A percentile compares a stretch with the other conserved stretches of the same genome.
These are phyloP conservation scores for Moxostoma hubbsi DNA, from an alignment of 2,797 vertebrate genomes.

Conservation along the genomic window DNA sequence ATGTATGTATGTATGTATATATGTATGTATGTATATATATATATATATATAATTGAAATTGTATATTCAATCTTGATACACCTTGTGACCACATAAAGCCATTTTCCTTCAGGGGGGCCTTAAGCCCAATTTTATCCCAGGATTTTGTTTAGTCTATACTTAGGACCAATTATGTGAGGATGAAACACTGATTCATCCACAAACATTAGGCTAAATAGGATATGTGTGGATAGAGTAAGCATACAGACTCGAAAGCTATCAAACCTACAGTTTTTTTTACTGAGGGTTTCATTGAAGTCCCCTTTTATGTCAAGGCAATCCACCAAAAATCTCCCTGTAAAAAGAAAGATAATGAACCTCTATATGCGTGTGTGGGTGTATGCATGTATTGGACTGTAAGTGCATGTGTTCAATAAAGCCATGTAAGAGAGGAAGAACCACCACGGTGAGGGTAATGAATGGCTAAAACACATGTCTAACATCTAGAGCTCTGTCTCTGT, in stretches of 20 bases:
- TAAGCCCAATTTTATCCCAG: too few relatives aligned
- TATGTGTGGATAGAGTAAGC: too few relatives aligned
- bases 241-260: slow-evolving; percentile 14
- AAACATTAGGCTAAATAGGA: too few relatives aligned
- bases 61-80: too few relatives aligned
- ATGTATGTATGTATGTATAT: too few relatives aligned
- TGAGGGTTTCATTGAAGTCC: slow-evolving; percentile 19
- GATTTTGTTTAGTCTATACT: too few relatives aligned
- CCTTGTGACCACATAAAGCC: too few relatives aligned
- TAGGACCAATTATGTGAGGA: too few relatives aligned
- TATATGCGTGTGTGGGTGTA: slow-evolving; percentile 12
- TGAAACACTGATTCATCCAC: too few relatives aligned
- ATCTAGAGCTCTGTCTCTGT: slow-evolving; percentile 12
- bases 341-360: slow-evolving; percentile 21
- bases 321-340: slow-evolving; percentile 26
- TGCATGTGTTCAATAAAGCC: slow-evolving; percentile 5
- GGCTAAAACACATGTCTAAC: slow-evolving; percentile 36
- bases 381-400: slow-evolving; percentile 11
- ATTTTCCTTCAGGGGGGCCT: too few relatives aligned
- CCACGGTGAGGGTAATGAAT: slow-evolving; percentile 22
- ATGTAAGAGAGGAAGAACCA: slow-evolving; percentile 21
- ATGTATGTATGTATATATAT: too few relatives aligned
- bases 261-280: not conserved
- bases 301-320: slow-evolving; percentile 23
- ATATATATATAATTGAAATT: too few relatives aligned